These are phyloP conservation scores for Paralichthys olivaceus DNA, from an alignment of 2,113 vertebrate genomes.

Conservation along the genomic window DNA sequence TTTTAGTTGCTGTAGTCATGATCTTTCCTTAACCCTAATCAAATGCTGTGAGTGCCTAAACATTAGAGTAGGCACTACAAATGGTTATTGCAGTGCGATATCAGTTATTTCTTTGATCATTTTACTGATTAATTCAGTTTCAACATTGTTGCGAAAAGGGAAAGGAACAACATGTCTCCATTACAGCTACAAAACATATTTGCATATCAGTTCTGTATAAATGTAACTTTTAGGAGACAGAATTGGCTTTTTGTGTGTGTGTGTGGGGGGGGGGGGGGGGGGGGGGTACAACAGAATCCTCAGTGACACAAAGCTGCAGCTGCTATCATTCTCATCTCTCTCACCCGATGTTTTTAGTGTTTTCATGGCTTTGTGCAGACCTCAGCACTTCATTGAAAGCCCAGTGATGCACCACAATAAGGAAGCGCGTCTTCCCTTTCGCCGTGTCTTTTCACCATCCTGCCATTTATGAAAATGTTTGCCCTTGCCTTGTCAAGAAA, in stretches of 20 bases:
- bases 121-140: neutral
- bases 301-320: constrained; percentile 18
- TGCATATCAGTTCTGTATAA: too few relatives aligned
- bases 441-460: constrained; percentile 37
- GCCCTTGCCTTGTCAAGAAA: constrained; percentile 61
- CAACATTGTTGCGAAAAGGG: neutral
- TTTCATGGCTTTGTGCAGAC: constrained; percentile 36
- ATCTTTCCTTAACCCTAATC: too few relatives aligned
- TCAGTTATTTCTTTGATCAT: too few relatives aligned
- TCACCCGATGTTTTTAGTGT: constrained; percentile 16
- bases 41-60: too few relatives aligned
- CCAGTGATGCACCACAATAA: constrained; percentile 27
- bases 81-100: neutral
- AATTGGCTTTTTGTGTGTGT: too few relatives aligned
- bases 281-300: neutral
- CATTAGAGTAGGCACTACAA: neutral
- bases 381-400: constrained; percentile 48
- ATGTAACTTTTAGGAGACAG: neutral
- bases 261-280: too few relatives aligned
- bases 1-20: too few relatives aligned
- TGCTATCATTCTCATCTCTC: constrained; percentile 20
- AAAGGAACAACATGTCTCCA: neutral
- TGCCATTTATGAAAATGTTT: constrained; percentile 63
- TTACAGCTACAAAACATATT: neutral
- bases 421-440: constrained; percentile 24